Conservation (phyloP, 2,888 invertebrate species). For the Platynereis dumerilii region DNA sequence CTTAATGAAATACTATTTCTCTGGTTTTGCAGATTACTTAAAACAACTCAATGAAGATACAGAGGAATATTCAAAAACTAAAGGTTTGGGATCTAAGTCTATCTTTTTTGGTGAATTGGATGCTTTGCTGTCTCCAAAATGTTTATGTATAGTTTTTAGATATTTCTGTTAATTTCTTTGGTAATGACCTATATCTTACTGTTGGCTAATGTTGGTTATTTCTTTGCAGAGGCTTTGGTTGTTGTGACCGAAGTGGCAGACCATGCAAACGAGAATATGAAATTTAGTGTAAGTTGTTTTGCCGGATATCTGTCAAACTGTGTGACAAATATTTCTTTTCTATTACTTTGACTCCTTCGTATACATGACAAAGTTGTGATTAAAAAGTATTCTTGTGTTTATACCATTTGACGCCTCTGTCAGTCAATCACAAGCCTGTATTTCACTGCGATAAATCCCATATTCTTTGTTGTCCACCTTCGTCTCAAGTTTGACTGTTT, state of each 20-base stretch:
- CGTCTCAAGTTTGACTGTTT: too few relatives aligned
- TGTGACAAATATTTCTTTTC: constrained; percentile 68
- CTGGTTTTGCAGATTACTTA: constrained; percentile 66
- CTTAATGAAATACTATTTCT: not conserved
- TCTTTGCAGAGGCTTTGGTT: constrained; percentile 65
- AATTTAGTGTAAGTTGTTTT: constrained; percentile 65
- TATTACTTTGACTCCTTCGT: too few relatives aligned
- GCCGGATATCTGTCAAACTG: constrained; percentile 67
- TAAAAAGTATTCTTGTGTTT: too few relatives aligned
- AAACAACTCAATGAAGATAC: constrained; percentile 65
- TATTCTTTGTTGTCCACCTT: too few relatives aligned
- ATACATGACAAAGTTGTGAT: too few relatives aligned
- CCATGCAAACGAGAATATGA: constrained; percentile 69
- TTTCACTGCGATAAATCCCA: too few relatives aligned
- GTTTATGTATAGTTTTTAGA: too few relatives aligned
- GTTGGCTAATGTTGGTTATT: not conserved
- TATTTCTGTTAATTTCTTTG: not conserved
- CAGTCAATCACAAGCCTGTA: too few relatives aligned
- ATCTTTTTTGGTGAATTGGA: too few relatives aligned
- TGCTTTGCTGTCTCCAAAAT: too few relatives aligned
- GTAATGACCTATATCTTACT: not conserved
- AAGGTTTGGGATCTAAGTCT: not conserved
- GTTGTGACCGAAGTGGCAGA: constrained; percentile 70
- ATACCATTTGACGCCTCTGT: too few relatives aligned
- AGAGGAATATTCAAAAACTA: not conserved